Conservation (phyloP, 1,140 invertebrate genomes). For the Phymorhynchus buccinoides region DNA sequence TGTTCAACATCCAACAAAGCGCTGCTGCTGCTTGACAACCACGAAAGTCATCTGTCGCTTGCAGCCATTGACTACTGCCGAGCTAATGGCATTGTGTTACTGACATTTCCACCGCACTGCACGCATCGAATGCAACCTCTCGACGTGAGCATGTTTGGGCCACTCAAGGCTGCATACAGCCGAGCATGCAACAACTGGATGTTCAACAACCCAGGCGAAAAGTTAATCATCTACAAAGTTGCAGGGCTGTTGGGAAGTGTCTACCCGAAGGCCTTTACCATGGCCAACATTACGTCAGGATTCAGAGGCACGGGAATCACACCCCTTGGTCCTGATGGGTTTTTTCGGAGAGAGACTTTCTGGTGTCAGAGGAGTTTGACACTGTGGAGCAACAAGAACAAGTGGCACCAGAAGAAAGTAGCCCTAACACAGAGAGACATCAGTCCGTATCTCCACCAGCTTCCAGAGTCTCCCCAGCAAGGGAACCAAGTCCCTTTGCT, state of each 20-base stretch:
- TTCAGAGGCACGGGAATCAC: not conserved
- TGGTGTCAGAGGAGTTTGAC: too few relatives aligned
- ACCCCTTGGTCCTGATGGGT: not conserved
- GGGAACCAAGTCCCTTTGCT: not conserved
- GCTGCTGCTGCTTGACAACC: not conserved
- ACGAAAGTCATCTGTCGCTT: not conserved
- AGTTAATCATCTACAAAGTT: not conserved
- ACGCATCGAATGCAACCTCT: not conserved
- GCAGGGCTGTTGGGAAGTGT: not conserved
- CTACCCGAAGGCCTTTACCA: not conserved
- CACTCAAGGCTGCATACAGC: not conserved
- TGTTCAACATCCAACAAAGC: not conserved
- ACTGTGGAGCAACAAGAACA: not conserved
- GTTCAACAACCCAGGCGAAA: not conserved
- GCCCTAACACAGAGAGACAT: too few relatives aligned
- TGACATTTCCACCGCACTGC: not conserved
- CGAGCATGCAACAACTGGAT: not conserved
- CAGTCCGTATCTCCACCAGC: too few relatives aligned
- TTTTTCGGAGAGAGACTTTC: not conserved
- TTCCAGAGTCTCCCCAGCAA: too few relatives aligned
- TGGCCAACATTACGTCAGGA: not conserved
- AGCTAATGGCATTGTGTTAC: conserved; percentile 15
- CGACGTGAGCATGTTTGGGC: not conserved
- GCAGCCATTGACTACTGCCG: not conserved
- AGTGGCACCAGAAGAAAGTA: too few relatives aligned